Evolutionary conservation across 2,888 invertebrate species (phyloP).

Genomic region (Andrena minutula): DNA sequence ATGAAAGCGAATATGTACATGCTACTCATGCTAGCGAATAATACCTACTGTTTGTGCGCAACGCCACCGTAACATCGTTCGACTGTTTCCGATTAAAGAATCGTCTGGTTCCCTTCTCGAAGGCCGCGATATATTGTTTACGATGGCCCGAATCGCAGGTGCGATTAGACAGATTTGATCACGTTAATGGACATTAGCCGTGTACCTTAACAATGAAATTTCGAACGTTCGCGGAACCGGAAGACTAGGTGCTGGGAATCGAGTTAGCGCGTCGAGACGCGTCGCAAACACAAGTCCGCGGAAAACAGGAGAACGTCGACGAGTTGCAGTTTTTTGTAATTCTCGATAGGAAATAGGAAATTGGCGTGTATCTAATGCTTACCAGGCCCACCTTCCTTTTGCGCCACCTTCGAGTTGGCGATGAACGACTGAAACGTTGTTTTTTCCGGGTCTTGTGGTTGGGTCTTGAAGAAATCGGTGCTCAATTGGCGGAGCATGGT

Average conservation of each 20-base stretch:
- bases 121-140: slow-evolving; percentile 6
- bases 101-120: neutral
- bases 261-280: slow-evolving; percentile 18
- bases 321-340: no score
- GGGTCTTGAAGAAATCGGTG: slow-evolving; percentile 69
- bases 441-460: slow-evolving; percentile 69
- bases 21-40: neutral
- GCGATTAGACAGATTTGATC: slow-evolving; percentile 50
- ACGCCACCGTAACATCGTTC: neutral
- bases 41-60: neutral
- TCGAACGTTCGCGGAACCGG: slow-evolving; percentile 7
- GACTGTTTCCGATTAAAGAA: neutral
- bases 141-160: slow-evolving; percentile 50
- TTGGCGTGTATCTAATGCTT: slow-evolving; percentile 43
- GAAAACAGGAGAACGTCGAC: no score
- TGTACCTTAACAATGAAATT: slow-evolving; percentile 33
- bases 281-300: neutral
- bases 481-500: slow-evolving; percentile 75
- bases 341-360: no score
- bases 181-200: slow-evolving; percentile 29
- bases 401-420: slow-evolving; percentile 59
- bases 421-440: slow-evolving; percentile 70
- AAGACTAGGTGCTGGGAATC: neutral
- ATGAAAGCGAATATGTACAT: no score
- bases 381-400: slow-evolving; percentile 69